These are phyloP conservation scores for Germaria angustata DNA, from an alignment of 2,888 invertebrate genomes.

Conservation along the genomic window DNA sequence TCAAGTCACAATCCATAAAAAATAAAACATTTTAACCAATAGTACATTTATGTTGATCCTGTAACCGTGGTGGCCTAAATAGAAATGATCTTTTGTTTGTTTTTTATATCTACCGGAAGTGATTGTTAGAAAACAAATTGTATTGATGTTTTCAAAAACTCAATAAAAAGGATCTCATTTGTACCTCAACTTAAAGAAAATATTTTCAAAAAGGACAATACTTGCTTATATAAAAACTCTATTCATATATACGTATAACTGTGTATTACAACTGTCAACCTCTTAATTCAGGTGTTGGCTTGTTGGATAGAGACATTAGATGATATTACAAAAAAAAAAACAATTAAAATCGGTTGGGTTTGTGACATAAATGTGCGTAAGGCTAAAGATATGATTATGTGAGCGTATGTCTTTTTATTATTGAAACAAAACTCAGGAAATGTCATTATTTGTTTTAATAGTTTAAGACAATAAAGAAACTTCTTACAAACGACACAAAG, in stretches of 20 bases:
- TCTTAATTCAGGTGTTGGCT: slow-evolving; percentile 67
- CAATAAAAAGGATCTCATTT: slow-evolving; percentile 16
- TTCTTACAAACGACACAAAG: slow-evolving; percentile 24
- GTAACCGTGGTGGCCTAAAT: slow-evolving; percentile 55
- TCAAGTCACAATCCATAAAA: too few species aligned
- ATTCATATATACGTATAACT: slow-evolving; percentile 44
- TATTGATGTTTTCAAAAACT: slow-evolving; percentile 4
- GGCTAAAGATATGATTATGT: background rate
- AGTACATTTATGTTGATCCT: background rate
- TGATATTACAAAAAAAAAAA: slow-evolving; percentile 58
- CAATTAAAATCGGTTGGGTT: slow-evolving; percentile 13
- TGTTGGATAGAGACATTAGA: slow-evolving; percentile 50
- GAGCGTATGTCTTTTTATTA: background rate
- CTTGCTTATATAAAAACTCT: background rate
- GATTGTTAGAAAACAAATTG: slow-evolving; percentile 41
- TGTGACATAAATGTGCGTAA: background rate
- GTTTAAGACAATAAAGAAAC: slow-evolving; percentile 25
- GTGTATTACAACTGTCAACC: slow-evolving; percentile 63
- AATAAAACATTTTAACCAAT: too few species aligned
- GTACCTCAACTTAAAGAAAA: background rate
- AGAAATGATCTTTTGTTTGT: background rate
- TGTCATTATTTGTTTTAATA: slow-evolving; percentile 71
- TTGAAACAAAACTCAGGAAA: slow-evolving; percentile 74
- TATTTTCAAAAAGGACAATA: slow-evolving; percentile 21
- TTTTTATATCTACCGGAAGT: slow-evolving; percentile 51